Percentiles rank a stretch among this genome's conserved stretches.
Conservation (phyloP, 2,888 invertebrate species). For the Noctua fimbriata region DNA sequence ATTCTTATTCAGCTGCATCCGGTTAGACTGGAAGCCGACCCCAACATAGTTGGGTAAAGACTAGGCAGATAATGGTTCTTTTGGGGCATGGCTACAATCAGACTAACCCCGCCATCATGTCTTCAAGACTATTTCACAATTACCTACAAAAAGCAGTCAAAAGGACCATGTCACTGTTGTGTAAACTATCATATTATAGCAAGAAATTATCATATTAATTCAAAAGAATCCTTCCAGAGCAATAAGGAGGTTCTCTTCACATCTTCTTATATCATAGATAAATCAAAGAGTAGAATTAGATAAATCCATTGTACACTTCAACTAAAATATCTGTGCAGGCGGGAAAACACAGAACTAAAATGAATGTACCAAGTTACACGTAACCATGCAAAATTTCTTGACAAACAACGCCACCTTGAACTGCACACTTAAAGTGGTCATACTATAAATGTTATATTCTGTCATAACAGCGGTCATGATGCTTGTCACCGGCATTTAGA, state of each 20-base stretch:
- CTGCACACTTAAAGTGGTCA: too few relatives aligned
- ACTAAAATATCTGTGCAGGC: too few relatives aligned
- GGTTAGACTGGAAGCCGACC: too few relatives aligned
- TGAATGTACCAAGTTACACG: too few relatives aligned
- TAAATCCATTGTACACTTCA: background rate
- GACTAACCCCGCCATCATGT: background rate
- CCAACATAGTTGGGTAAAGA: too few relatives aligned
- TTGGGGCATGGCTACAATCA: too few relatives aligned
- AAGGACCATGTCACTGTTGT: background rate
- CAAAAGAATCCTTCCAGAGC: background rate
- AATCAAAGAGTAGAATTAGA: background rate
- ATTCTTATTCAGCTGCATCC: too few relatives aligned
- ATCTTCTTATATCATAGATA: conserved; percentile 12
- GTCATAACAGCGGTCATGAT: background rate
- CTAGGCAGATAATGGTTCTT: too few relatives aligned
- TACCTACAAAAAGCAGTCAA: background rate
- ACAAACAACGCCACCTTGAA: too few relatives aligned
- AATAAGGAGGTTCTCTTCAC: background rate
- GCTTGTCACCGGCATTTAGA: background rate
- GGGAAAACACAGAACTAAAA: too few relatives aligned
- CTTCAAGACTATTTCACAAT: background rate
- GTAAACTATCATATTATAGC: background rate
- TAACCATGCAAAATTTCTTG: too few relatives aligned
- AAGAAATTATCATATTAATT: background rate
- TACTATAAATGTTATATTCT: background rate